Conservation (phyloP, 2,888 invertebrate genomes). For the Himalopsyche japonica region DNA sequence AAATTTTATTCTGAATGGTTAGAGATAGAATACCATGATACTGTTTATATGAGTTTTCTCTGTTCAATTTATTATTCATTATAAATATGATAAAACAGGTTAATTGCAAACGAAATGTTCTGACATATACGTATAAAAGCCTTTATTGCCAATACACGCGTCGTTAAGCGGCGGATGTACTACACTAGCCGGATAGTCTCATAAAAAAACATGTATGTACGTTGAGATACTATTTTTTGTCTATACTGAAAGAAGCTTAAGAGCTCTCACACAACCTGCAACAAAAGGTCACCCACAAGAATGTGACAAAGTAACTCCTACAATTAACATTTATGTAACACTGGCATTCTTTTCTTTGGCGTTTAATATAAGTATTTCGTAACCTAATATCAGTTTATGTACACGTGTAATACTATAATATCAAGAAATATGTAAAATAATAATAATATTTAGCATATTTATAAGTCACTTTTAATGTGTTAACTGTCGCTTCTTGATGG, state of each 20-base stretch:
- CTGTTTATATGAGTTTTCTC: no score
- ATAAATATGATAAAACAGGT: neutral
- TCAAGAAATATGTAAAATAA: no score
- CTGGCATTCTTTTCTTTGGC: neutral
- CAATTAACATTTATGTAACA: neutral
- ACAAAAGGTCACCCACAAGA: neutral
- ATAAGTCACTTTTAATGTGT: no score
- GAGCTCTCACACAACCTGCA: neutral
- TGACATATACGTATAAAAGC: neutral
- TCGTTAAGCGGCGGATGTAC: slow-evolving; percentile 30
- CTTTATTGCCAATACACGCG: slow-evolving; percentile 32
- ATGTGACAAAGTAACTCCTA: neutral
- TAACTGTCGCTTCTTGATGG: no score
- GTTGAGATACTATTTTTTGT: neutral
- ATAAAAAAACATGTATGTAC: neutral
- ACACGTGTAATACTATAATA: no score
- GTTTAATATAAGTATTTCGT: neutral
- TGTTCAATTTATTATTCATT: neutral
- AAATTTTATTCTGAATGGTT: no score
- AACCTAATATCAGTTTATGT: no score
- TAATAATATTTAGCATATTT: no score
- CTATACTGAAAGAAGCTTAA: neutral
- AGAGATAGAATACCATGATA: no score
- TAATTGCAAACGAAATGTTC: slow-evolving; percentile 4
- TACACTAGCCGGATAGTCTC: neutral